These are phyloP conservation scores for Andinoacara biseriatus DNA, from an alignment of 2,113 vertebrate species.

Conservation along the genomic window DNA sequence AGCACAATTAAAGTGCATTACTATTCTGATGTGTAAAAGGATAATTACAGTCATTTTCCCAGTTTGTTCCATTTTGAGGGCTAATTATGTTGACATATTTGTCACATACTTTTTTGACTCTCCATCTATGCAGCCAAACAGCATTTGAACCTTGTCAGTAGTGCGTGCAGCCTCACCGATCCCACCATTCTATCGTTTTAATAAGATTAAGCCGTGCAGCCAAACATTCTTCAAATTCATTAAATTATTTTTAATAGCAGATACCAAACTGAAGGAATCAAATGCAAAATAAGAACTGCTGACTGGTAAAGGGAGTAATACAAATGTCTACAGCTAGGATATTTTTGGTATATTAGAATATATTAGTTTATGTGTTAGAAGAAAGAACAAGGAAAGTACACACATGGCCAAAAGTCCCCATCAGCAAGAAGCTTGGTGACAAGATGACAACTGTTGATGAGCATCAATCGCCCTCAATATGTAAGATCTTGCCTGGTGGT, in stretches of 20 bases:
- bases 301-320: background rate
- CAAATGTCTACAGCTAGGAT: background rate
- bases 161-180: background rate
- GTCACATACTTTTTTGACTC: background rate
- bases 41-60: constrained; percentile 45
- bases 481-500: too few species aligned
- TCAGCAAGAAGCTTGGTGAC: too few species aligned
- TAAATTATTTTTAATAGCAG: background rate
- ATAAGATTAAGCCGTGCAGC: background rate
- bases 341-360: background rate
- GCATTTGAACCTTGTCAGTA: background rate
- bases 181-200: background rate
- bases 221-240: background rate
- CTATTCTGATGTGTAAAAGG: constrained; percentile 25
- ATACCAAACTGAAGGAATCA: background rate
- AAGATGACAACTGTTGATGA: too few species aligned
- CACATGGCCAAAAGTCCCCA: too few species aligned
- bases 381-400: background rate
- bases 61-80: constrained; percentile 30
- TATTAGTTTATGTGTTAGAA: too few species aligned
- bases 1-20: constrained; percentile 7
- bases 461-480: too few species aligned
- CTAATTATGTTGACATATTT: constrained; percentile 9
- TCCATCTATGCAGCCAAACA: background rate
- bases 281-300: accelerated